Base-by-base conservation (phyloP, 2,113 vertebrate species). In the Megalops atlanticus region DNA sequence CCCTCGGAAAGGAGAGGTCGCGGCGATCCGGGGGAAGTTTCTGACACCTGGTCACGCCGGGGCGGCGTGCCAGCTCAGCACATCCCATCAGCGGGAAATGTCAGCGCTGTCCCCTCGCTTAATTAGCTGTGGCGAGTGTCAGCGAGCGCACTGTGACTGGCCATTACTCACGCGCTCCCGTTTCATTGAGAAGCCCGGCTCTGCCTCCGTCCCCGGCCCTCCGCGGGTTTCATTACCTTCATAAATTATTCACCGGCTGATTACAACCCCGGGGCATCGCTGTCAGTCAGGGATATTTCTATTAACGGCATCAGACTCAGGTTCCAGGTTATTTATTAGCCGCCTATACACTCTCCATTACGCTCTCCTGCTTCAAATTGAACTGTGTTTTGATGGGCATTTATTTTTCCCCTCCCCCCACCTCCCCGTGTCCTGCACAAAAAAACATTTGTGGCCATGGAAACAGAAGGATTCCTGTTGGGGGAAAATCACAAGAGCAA, bases 291-390 rank as follows among this genome's bases (percentile, higher is more conserved):
- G 36, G 38, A 78, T 41, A 39, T 77, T 77, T 82, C 81, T 82
- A 77, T 82, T 82, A 82, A 72, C 41, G 24, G n/a, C 41, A 3
- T 69, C 73, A 27, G 76, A 72, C 64, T 21, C 35, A 21, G 40
- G n/a, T 21, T 33, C 21, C 14, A 5, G 18, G 47, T 77, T 71
- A 72, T 82, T 78, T 77, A 73, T 82, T 21, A 72, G 49, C 43
- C 6, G 11, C 21, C 81, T 87, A 87, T 89, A 88, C 87, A 92
- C 35, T 82, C 73, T 73, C 31, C 7, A 21, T 40, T 80, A 36
- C n/a, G 18, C 41, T 35, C 24, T 41, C 35, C 24, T 40, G 31
- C 45, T 36, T 15, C 35, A 38, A 18, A 72, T 4, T 21, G 41
- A 14, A 3, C 11, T 43, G 36, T 54, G 16, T 41, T 39, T 73